Evolutionary conservation across 2,888 invertebrate genomes (phyloP), one percentile per base, ranked within the genome.

Genomic region (Pristionchus mayeri): DNA sequence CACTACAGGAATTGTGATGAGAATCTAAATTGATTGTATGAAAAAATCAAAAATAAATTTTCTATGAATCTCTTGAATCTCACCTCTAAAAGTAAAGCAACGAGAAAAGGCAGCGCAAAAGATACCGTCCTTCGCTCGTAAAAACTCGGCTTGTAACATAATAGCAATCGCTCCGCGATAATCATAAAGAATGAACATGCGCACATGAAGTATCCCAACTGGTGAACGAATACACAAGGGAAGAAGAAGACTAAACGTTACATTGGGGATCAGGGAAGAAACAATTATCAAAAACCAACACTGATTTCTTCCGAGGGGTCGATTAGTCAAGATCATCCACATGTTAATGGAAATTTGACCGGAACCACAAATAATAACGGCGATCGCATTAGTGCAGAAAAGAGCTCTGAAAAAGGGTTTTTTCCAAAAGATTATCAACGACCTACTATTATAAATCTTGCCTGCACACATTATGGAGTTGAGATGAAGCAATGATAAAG

Each of bases 181-280:
- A 67, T 67, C 7, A 67, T 34, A 37, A 67, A 37, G 21, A 67
- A 67, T 27, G 67, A 67, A n/a, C 40, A 67, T 21, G 67, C 67
- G n/a, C 67, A 67, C 67, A 67, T 37, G 37, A 37, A 67, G 37
- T 67, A 67, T 18, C 67, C 67, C 37, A 16, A 37, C 11, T 67
- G 67, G 37, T 67, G 67, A 37, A 67, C 37, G 67, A 67, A n/a
- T 4, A 67, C 67, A 21, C 21, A 40, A 18, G 67, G 67, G n/a
- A 67, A 67, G 67, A 67, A 67, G 37, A 21, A n/a, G 37, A 67
- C 67, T 67, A 21, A 67, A 13, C 37, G 3, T n/a, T n/a, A 63
- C 13, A 6, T n/a, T 21, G 24, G 6, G 30, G 34, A 7, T 37
- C 21, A 11, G 1, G 13, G 44, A 13, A 44, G 44, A 9, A 44